Evolutionary conservation across 2,888 invertebrate genomes (phyloP), one percentile per base, ranked within the genome.

Genomic region (Zaprionus lineosus): DNA sequence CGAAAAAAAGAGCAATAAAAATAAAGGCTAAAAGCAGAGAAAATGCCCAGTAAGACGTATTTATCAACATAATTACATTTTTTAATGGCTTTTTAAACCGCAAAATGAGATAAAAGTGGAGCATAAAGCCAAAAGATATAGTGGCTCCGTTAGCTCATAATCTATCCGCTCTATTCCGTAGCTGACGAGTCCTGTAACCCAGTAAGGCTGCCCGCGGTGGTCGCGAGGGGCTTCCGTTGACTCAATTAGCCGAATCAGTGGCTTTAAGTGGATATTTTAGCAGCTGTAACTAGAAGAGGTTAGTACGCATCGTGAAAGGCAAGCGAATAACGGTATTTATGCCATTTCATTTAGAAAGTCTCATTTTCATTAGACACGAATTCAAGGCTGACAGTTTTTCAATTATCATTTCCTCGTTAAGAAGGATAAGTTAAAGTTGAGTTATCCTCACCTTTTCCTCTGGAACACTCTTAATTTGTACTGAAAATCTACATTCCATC

Each of bases 61-160:
- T 86, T 87, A 84, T 86, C 86, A 87, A 86, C 83, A 87, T 87
- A 87, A 87, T 87, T 87, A 86, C 86, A 86, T 86, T 87, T 86
- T 87, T 87, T 87, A 87, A 87, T 87, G 87, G 87, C 86, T 82
- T 86, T 85, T 87, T 78, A 87, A 87, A 74, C 87, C 85, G 77
- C 86, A 86, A 87, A 86, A 76, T 65, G 76, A 59, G 70, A 82
- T 78, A 68, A 70, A 82, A 64, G 26, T 52, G 28, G 40, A 47
- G 52, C 50, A 57, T 37, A 59, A 64, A 56, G 57, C 53, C 59
- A 61, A 9, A 15, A 52, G 51, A 46, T 28, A 51, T 46, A 44
- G 33, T 40, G 15, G 48, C 34, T n/a, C 26, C 43, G 37, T 37
- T 16, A 36, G 11, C 21, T 47, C 19, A 37, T 52, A 21, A 41